Evolutionary conservation across 2,888 invertebrate genomes (phyloP), one percentile per base, ranked within the genome.

Genomic region (Synanthedon formicaeformis): DNA sequence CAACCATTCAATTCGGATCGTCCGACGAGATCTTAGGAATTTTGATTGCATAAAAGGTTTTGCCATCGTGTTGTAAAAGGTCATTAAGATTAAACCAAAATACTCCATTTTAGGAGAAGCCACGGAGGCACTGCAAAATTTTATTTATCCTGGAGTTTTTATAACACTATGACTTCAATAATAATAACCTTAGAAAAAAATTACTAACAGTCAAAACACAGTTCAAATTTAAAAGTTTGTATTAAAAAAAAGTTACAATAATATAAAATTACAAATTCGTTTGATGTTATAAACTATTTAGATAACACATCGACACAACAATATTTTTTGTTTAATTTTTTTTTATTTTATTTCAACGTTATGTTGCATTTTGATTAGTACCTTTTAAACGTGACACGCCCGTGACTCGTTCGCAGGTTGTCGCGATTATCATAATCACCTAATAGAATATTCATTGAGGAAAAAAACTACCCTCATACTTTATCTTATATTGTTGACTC

Each of bases 241-340:
- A 6, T 27, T 34, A 34, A 34, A 34, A 34, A 34, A 34, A 34
- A 34, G 27, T 8, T 34, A 34, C 8, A 34, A 34, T 34, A 45
- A 45, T 6, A 12, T 45, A n/a, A 13, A 45, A 45, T 45, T 45
- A 45, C 45, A 45, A 8, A n/a, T 14, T 45, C 45, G 1, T 14
- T 14, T 60, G 56, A 52, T 59, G 65, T 64, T 64, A 65, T 56
- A 77, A 65, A 69, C 62, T 68, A 72, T 78, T 77, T 69, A 73
- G 73, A 77, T 72, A 75, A 69, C 65, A 62, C 62, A 65, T 65
- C 64, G 60, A 60, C 65, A 70, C 61, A 60, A 60, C 56, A 53
- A 13, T 40, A 23, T 49, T 50, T 53, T 55, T 55, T 55, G 50
- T 51, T 12, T 12, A 6, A 14, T 41, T 50, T 40, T 49, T n/a